Conservation (phyloP, 2,888 invertebrate genomes). For the Nomada goodeniana region DNA sequence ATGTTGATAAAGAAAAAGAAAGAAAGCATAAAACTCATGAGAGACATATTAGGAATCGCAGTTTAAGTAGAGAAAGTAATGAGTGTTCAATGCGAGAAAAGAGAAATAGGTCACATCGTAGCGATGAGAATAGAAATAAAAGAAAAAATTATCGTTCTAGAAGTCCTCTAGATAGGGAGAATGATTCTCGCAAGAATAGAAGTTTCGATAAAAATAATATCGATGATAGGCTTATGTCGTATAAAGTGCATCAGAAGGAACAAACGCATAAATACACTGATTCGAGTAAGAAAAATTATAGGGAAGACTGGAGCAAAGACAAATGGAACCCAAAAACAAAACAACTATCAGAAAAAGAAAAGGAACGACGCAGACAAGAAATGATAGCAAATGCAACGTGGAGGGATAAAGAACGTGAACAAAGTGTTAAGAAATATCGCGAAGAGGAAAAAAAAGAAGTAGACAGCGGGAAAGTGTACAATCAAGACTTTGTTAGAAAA, state of each 20-base stretch:
- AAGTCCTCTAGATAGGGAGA: constrained; percentile 39
- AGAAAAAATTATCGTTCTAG: constrained; percentile 36
- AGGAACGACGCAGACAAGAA: constrained; percentile 89
- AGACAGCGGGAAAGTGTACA: constrained; percentile 82
- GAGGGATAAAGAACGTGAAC: constrained; percentile 88
- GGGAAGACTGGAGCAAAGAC: constrained; percentile 70
- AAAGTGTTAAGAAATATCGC: constrained; percentile 88
- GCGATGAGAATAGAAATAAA: constrained; percentile 8
- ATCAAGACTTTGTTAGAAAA: constrained; percentile 86
- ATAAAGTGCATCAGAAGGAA: constrained; percentile 25
- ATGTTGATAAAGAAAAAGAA: constrained; percentile 25
- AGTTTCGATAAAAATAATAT: constrained; percentile 26
- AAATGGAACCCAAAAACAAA: constrained; percentile 75
- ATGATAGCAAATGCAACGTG: constrained; percentile 93
- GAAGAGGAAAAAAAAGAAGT: constrained; percentile 86
- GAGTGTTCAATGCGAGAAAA: constrained; percentile 15
- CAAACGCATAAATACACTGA: constrained; percentile 8
- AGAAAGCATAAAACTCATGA: constrained; percentile 31
- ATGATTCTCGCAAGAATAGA: constrained; percentile 27
- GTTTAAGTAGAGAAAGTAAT: constrained; percentile 43
- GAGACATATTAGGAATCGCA: constrained; percentile 31
- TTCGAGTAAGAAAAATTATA: constrained; percentile 8
- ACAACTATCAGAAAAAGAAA: constrained; percentile 87
- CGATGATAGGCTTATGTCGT: constrained; percentile 4
- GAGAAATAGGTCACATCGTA: constrained; percentile 25